Base-by-base conservation (phyloP, 2,113 vertebrate species). In the Salvelinus alpinus region DNA sequence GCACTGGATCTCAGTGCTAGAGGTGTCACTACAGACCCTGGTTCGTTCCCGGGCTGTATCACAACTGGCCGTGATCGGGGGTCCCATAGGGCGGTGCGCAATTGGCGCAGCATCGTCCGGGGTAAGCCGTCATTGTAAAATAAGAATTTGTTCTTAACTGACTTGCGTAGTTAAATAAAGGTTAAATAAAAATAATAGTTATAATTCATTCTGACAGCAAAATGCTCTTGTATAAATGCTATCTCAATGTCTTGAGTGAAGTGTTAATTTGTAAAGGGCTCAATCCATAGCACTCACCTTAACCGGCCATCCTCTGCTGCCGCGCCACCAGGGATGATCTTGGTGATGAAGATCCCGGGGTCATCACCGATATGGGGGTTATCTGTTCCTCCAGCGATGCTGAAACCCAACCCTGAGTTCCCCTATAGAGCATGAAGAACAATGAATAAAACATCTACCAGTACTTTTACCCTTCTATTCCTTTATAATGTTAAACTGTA, bases 321-420 rank as follows among this genome's bases (percentile, higher is more conserved):
- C 48, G 97, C 96, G 85, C 97, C 97, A 87, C 97, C 96, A n/a
- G 96, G 95, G 88, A 98, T 98, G 91, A 98, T 98, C 92, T 99
- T 99, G 74, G 97, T 99, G 87, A 99, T 99, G 92, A 98, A 99
- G 94, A 99, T 99, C 73, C 97, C 97, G 11, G 97, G 97, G 84
- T 99, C 97, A 80, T 99, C 97, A 51, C 96, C 96, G 70, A 98
- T 96, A 87, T 99, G 97, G 76, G 97, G 97, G 88, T 99, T 99
- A 91, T 99, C 97, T 85, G 96, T 98, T 75, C 97, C 97, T 86
- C 97, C 97, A 65, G 97, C 97, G 72, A 99, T 98, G 92, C 97
- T 99, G 85, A 99, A 99, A 74, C 97, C 97, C 90, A 98, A 87
- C 20, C 97, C 97, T 5, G 97, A 98, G 95, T 99, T 98, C 72